Conservation (phyloP, 2,888 invertebrate species). For the Rapana venosa region DNA sequence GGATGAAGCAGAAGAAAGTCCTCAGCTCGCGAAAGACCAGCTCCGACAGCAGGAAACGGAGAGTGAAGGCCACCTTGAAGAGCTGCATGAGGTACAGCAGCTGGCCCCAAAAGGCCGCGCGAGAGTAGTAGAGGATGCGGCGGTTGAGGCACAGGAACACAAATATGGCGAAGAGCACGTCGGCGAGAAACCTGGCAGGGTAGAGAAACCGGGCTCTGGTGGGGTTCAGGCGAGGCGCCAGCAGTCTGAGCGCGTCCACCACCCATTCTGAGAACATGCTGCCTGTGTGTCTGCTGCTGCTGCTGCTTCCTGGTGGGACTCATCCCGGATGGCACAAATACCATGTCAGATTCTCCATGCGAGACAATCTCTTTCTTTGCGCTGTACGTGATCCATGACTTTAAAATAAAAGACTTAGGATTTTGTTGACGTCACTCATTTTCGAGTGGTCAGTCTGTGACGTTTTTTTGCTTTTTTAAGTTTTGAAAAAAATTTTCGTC, state of each 20-base stretch:
- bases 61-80: constrained; percentile 21
- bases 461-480: too few species aligned
- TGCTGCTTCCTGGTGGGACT: not conserved
- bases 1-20: constrained; percentile 34
- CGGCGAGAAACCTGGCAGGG: constrained; percentile 12
- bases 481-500: too few species aligned
- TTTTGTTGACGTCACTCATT: not conserved
- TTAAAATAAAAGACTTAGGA: not conserved
- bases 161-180: constrained; percentile 15
- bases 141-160: constrained; percentile 30
- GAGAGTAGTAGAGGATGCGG: not conserved
- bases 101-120: not conserved
- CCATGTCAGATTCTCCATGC: not conserved
- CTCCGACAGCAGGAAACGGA: constrained; percentile 25
- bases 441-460: too few species aligned
- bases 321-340: constrained; percentile 22
- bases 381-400: not conserved
- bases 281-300: not conserved
- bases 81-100: constrained; percentile 14
- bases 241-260: not conserved
- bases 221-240: not conserved
- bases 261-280: constrained; percentile 31
- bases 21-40: constrained; percentile 27
- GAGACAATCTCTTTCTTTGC: not conserved
- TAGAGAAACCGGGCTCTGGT: not conserved